phyloP scores from a whole-genome alignment of 1,140 invertebrate species.

The Daktulosphaira vitifoliae region DNA sequence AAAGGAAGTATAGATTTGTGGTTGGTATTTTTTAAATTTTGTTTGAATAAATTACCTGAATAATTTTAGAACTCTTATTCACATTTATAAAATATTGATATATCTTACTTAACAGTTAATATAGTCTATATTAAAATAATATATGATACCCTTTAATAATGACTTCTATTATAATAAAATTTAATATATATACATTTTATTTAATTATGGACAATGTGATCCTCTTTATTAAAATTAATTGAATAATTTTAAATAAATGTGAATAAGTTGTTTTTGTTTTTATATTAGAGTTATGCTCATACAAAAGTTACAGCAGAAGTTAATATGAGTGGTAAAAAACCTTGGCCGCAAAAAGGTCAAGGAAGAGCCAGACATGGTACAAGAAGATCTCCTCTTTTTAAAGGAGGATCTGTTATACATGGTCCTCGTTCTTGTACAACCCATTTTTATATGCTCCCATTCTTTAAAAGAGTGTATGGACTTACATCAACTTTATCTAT shows the following conservation, averaged over 20 bases:
- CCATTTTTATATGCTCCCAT: constrained; percentile 88
- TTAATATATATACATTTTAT: no score
- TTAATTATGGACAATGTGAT: no score
- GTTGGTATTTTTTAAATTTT: constrained; percentile 46
- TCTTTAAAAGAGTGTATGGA: constrained; percentile 62
- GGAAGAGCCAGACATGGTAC: constrained; percentile 86
- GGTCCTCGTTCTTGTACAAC: constrained; percentile 81
- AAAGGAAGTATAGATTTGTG: constrained; percentile 71
- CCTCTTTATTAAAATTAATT: no score
- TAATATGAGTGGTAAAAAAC: constrained; percentile 77
- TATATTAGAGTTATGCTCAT: constrained; percentile 56
- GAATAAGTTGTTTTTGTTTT: no score
- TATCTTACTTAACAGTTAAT: no score
- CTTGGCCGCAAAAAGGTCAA: constrained; percentile 87
- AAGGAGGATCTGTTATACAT: constrained; percentile 66
- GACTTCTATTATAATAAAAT: no score
- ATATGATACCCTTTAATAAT: no score
- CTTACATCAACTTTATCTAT: constrained; percentile 73
- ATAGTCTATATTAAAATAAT: no score
- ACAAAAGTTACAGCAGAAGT: constrained; percentile 73
- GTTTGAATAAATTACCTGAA: not conserved
- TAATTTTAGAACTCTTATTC: not conserved
- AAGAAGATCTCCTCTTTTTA: constrained; percentile 75
- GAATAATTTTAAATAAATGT: no score
- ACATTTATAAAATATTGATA: not conserved